Evolutionary conservation across 2,888 invertebrate genomes (phyloP).

Genomic region (Eilema depressum): DNA sequence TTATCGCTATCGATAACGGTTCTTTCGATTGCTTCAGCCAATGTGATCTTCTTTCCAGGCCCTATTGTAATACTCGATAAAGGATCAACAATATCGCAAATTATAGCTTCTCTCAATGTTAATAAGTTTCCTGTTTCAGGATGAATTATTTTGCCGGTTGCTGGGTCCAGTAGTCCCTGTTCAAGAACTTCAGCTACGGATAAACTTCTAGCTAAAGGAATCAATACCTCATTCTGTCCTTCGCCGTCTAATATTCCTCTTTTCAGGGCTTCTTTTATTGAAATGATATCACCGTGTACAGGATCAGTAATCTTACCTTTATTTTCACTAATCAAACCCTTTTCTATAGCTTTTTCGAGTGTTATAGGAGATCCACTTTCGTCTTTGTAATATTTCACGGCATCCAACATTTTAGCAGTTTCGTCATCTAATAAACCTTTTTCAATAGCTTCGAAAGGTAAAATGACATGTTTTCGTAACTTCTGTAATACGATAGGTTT

Average conservation of each 20-base stretch:
- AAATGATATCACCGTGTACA: slow-evolving; percentile 92
- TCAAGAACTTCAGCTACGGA: slow-evolving; percentile 94
- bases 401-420: slow-evolving; percentile 90
- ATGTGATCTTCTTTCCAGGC: slow-evolving; percentile 88
- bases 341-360: slow-evolving; percentile 92
- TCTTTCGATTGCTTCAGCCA: slow-evolving; percentile 91
- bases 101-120: slow-evolving; percentile 93
- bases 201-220: slow-evolving; percentile 93
- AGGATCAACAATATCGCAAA: slow-evolving; percentile 95
- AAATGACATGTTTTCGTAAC: slow-evolving; percentile 91
- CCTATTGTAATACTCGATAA: slow-evolving; percentile 90
- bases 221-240: slow-evolving; percentile 91
- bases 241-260: slow-evolving; percentile 93
- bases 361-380: slow-evolving; percentile 88
- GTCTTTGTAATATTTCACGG: slow-evolving; percentile 86
- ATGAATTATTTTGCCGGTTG: slow-evolving; percentile 92
- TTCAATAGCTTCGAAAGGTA: slow-evolving; percentile 92
- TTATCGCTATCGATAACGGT: slow-evolving; percentile 91
- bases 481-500: slow-evolving; percentile 92
- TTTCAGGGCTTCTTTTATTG: slow-evolving; percentile 94
- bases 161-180: slow-evolving; percentile 94
- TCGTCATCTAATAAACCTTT: slow-evolving; percentile 92
- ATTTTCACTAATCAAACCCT: slow-evolving; percentile 90
- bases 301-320: slow-evolving; percentile 94
- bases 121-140: slow-evolving; percentile 94